These are phyloP conservation scores for Nasua narica DNA, from an alignment of 2,797 vertebrate species.

Conservation along the genomic window DNA sequence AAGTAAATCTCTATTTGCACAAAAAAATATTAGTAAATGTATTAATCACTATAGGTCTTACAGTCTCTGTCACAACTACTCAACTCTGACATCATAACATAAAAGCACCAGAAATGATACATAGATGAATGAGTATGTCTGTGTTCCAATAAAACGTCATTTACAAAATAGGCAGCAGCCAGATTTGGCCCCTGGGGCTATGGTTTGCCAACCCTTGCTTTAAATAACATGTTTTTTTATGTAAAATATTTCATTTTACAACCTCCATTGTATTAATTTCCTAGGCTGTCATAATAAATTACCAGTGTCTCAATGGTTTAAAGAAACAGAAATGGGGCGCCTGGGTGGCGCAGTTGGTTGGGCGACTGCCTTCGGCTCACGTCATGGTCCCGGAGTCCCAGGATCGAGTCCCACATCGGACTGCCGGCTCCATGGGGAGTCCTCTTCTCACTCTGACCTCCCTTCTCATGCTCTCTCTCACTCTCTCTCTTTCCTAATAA, in stretches of 20 bases:
- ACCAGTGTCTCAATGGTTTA: neutral
- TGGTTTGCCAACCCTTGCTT: neutral
- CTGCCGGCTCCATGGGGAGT: too few species aligned
- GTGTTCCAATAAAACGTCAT: slow-evolving; percentile 47
- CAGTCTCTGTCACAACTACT: neutral
- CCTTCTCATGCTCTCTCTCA: too few species aligned
- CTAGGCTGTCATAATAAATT: neutral
- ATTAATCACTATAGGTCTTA: neutral
- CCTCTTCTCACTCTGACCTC: too few species aligned
- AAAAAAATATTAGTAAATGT: neutral
- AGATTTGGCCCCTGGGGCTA: neutral
- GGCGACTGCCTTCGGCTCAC: too few species aligned
- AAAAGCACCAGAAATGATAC: neutral
- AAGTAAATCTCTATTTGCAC: slow-evolving; percentile 2
- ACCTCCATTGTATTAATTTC: neutral
- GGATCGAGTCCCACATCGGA: too few species aligned
- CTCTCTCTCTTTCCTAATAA: too few species aligned
- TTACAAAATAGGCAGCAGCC: neutral
- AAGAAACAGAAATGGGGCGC: too few species aligned
- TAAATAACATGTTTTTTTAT: neutral
- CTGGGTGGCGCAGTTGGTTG: too few species aligned
- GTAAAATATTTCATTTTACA: neutral
- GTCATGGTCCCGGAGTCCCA: too few species aligned
- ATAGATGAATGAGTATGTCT: neutral
- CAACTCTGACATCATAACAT: neutral